Percentiles rank a stretch among this genome's conserved stretches.
phyloP scores from a whole-genome alignment of 2,113 vertebrate species.

The Bufo bufo region DNA sequence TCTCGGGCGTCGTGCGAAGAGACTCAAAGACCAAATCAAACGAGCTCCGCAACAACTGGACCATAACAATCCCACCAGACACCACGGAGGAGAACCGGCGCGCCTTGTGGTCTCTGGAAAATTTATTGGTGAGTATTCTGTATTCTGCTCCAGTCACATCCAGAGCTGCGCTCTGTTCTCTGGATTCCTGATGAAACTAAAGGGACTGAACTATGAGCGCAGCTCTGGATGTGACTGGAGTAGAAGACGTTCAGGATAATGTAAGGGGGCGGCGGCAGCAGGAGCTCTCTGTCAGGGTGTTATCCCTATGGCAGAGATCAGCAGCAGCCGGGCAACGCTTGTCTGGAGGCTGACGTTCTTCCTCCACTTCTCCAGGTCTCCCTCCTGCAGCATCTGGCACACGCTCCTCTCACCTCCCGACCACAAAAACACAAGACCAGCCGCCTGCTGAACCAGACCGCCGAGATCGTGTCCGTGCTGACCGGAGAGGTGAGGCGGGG shows the following conservation, averaged over 20 bases:
- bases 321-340: not conserved
- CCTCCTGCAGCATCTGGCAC: conserved; percentile 30
- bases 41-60: not conserved
- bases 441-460: conserved; percentile 24
- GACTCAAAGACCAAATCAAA: not conserved
- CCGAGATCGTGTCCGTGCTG: conserved; percentile 28
- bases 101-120: conserved; percentile 1
- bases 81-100: not conserved
- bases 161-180: not conserved
- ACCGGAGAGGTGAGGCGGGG: conserved; percentile 37
- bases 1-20: not conserved
- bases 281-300: no score
- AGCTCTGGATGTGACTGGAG: not conserved
- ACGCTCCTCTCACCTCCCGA: not conserved
- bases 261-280: no score
- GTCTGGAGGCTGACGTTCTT: not conserved
- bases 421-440: conserved; percentile 15
- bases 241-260: not conserved
- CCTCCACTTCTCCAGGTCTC: not conserved
- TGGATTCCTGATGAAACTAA: not conserved
- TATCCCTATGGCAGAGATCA: not conserved
- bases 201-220: no score
- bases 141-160: not conserved
- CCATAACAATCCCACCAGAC: not conserved
- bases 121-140: not conserved